These are phyloP conservation scores for Lordiphosa mommai DNA, from an alignment of 1,140 invertebrate genomes.

Conservation along the genomic window DNA sequence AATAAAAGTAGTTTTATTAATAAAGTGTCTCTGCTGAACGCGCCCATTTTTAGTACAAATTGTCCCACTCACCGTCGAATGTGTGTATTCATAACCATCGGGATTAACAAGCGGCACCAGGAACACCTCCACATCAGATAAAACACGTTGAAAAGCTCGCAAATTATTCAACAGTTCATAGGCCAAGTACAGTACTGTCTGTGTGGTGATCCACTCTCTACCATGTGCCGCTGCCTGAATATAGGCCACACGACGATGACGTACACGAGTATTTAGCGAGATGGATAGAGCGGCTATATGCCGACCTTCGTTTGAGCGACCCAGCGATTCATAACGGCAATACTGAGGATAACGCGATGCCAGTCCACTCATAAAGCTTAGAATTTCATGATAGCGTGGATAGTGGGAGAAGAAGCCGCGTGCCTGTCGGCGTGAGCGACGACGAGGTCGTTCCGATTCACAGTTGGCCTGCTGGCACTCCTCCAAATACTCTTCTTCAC, in stretches of 20 bases:
- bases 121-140: slow-evolving; percentile 82
- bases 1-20: no score
- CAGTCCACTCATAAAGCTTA: slow-evolving; percentile 69
- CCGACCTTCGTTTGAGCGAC: slow-evolving; percentile 76
- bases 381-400: slow-evolving; percentile 66
- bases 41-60: no score
- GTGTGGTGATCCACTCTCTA: slow-evolving; percentile 86
- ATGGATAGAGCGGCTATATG: slow-evolving; percentile 75
- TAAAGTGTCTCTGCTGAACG: no score
- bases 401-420: slow-evolving; percentile 68
- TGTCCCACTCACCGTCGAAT: slow-evolving; percentile 79
- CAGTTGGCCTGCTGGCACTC: slow-evolving; percentile 52
- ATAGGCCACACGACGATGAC: slow-evolving; percentile 67
- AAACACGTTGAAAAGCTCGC: slow-evolving; percentile 58
- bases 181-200: slow-evolving; percentile 83
- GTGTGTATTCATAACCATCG: slow-evolving; percentile 85
- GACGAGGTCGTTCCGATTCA: slow-evolving; percentile 41
- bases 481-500: slow-evolving; percentile 13
- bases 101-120: slow-evolving; percentile 85
- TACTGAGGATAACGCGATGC: slow-evolving; percentile 64
- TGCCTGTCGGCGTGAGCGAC: slow-evolving; percentile 57
- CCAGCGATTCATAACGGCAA: slow-evolving; percentile 73
- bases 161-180: slow-evolving; percentile 82
- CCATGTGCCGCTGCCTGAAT: slow-evolving; percentile 72
- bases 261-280: slow-evolving; percentile 55